Evolutionary conservation across 2,113 vertebrate species (phyloP).

Genomic region (Aramus guarauna): DNA sequence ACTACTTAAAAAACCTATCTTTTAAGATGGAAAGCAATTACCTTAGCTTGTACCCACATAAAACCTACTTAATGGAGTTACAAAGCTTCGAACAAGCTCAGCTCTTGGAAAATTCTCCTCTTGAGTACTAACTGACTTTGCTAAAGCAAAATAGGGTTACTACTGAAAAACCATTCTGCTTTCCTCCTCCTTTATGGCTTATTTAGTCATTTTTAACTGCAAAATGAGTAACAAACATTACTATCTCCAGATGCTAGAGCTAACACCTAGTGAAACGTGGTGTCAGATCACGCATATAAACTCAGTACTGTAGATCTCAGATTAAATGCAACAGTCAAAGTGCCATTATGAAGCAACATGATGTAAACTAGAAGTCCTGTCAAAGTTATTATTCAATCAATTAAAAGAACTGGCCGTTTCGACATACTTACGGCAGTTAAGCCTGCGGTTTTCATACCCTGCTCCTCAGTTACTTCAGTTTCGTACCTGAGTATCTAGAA

Average conservation of each 20-base stretch:
- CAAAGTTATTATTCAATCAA: conserved; percentile 1
- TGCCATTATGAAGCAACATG: neutral
- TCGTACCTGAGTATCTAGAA: neutral
- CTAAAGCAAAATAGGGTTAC: neutral
- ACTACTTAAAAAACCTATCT: neutral
- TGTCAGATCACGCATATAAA: neutral
- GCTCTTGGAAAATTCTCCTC: neutral
- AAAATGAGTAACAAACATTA: neutral
- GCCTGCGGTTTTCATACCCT: neutral
- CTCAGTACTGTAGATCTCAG: neutral
- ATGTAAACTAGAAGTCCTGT: neutral
- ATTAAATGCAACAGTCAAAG: neutral
- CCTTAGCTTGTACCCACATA: neutral
- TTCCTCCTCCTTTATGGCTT: neutral
- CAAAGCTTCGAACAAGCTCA: neutral
- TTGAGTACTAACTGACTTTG: neutral
- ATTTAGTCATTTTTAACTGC: neutral
- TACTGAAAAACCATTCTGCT: neutral
- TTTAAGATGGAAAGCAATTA: conserved; percentile 17
- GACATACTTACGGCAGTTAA: neutral
- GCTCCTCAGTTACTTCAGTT: neutral
- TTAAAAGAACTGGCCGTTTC: neutral
- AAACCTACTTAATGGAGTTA: neutral
- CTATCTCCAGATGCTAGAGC: neutral
- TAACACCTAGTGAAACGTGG: neutral